These are phyloP conservation scores for Notechis scutatus DNA, from an alignment of 2,113 vertebrate genomes.

Conservation along the genomic window DNA sequence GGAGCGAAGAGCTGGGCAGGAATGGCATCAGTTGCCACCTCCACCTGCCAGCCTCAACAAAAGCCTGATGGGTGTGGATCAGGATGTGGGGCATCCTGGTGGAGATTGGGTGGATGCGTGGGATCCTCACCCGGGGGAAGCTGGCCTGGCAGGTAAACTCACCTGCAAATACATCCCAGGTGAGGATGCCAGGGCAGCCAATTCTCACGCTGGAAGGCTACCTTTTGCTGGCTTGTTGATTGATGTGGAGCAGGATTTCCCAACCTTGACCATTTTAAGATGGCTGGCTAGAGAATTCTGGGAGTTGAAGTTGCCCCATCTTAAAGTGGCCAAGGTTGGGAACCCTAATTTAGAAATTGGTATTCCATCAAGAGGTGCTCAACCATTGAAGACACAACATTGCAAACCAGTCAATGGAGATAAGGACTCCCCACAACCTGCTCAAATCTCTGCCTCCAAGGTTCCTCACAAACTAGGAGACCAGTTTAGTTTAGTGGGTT, in stretches of 20 bases:
- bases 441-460: background rate
- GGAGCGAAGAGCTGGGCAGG: background rate
- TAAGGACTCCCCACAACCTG: background rate
- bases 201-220: background rate
- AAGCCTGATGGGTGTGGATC: background rate
- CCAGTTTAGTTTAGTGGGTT: background rate
- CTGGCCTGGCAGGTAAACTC: background rate
- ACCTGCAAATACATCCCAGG: background rate
- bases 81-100: constrained; percentile 23
- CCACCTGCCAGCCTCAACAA: background rate
- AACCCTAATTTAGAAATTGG: background rate
- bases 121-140: background rate
- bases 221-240: background rate
- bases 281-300: background rate
- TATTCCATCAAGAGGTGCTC: background rate
- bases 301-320: background rate
- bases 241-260: background rate
- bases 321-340: background rate
- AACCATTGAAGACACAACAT: background rate
- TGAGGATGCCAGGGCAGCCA: background rate
- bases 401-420: background rate
- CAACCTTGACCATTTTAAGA: background rate
- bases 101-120: background rate
- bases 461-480: background rate
- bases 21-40: background rate